Evolutionary conservation across 2,113 vertebrate genomes (phyloP).

Genomic region (Regulus satrapa): DNA sequence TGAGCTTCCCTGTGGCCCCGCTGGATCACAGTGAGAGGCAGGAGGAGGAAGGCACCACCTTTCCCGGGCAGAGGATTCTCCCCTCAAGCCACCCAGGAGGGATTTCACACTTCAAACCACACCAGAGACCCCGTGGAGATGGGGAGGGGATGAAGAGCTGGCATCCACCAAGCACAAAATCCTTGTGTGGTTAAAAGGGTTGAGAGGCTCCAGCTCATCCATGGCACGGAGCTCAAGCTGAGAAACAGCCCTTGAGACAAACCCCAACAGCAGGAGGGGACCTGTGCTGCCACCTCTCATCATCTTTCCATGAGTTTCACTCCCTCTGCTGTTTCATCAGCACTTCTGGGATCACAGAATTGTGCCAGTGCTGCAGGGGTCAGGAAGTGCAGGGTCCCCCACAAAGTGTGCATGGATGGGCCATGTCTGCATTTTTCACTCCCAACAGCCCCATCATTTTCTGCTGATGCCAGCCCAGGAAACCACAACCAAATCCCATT

Average conservation of each 20-base stretch:
- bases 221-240: neutral
- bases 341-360: neutral
- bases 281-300: neutral
- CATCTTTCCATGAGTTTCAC: neutral
- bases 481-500: neutral
- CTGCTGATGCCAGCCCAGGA: neutral
- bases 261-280: neutral
- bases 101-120: accelerated
- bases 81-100: neutral
- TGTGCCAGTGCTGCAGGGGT: neutral
- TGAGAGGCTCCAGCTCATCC: neutral
- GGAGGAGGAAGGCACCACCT: neutral
- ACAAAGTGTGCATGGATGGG: accelerated
- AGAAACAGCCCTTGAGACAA: neutral
- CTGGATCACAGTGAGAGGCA: neutral
- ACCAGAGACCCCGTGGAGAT: accelerated
- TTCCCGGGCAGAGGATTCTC: neutral
- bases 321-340: neutral
- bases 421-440: neutral
- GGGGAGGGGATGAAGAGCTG: neutral
- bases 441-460: neutral
- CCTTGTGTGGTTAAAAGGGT: neutral
- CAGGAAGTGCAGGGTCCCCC: neutral
- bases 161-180: neutral
- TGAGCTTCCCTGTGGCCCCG: neutral